Evolutionary conservation across 2,797 vertebrate species (phyloP).

Genomic region (Cynopterus sphinx): DNA sequence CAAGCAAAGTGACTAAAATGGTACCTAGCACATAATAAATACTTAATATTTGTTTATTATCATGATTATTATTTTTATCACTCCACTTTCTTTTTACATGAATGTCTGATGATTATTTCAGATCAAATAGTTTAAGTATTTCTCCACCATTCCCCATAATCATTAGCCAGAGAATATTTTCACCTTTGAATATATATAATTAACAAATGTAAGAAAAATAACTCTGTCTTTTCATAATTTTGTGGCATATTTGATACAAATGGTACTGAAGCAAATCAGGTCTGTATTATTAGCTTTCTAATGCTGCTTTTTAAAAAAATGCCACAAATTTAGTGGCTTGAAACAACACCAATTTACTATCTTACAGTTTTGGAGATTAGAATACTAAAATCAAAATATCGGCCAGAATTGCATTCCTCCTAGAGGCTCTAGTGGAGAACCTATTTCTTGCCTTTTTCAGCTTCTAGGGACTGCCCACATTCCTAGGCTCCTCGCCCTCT

Average conservation of each 20-base stretch:
- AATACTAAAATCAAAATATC: background rate
- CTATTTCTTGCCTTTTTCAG: background rate
- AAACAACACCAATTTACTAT: background rate
- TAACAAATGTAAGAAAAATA: background rate
- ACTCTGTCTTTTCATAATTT: background rate
- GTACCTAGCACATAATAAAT: background rate
- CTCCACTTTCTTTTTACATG: background rate
- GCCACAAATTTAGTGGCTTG: background rate
- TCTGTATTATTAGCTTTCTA: conserved; percentile 26
- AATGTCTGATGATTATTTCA: background rate
- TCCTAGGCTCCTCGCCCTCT: background rate
- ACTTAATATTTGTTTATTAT: background rate
- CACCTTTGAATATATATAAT: background rate
- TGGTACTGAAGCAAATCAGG: background rate
- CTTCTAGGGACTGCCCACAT: background rate
- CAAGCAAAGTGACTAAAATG: background rate
- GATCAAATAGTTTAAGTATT: background rate
- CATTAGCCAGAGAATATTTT: background rate
- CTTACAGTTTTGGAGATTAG: background rate
- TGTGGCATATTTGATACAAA: background rate
- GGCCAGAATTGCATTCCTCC: background rate
- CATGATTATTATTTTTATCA: background rate
- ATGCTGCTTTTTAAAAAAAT: background rate
- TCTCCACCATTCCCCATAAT: background rate
- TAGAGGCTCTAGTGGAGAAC: background rate